A percentile compares a stretch with the other conserved stretches of the same genome.
Conservation (phyloP, 2,888 invertebrate species). For the Theretra japonica region DNA sequence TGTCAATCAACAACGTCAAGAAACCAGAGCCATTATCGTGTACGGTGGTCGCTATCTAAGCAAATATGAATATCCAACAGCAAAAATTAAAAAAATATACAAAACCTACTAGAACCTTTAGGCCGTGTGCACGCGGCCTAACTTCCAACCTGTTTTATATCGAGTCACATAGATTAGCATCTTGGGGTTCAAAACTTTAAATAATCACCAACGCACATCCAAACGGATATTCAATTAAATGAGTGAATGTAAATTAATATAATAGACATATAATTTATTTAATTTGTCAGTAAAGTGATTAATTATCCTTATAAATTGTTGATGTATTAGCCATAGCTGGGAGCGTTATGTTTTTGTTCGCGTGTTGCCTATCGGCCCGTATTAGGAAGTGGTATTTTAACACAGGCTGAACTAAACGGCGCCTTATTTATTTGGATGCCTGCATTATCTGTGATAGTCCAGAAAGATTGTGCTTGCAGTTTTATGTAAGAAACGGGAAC, state of each 20-base stretch:
- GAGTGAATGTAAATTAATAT: constrained; percentile 28
- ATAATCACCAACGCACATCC: constrained; percentile 9
- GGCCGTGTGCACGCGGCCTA: constrained; percentile 2
- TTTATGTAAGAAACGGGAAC: not conserved
- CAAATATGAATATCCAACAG: not conserved
- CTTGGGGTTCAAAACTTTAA: constrained; percentile 8
- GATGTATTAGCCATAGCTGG: constrained; percentile 13
- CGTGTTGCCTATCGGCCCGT: constrained; percentile 12
- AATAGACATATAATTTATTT: constrained; percentile 29
- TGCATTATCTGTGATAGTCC: constrained; percentile 8
- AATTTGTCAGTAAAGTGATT: constrained; percentile 27
- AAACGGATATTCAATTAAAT: constrained; percentile 30
- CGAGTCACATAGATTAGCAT: constrained; percentile 23
- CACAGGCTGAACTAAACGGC: constrained; percentile 14
- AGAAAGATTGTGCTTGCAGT: constrained; percentile 7
- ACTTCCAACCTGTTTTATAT: constrained; percentile 22
- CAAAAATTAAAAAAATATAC: not conserved
- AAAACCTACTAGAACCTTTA: not conserved
- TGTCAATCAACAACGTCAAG: too few species aligned
- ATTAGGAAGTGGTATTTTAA: constrained; percentile 21
- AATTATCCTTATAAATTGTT: constrained; percentile 21
- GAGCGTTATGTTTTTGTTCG: constrained; percentile 18
- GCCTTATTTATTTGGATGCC: constrained; percentile 9
- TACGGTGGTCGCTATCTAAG: too few species aligned
- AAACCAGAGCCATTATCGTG: too few species aligned